Conservation (phyloP, 1,140 invertebrate species). For the Coelopa frigida region DNA sequence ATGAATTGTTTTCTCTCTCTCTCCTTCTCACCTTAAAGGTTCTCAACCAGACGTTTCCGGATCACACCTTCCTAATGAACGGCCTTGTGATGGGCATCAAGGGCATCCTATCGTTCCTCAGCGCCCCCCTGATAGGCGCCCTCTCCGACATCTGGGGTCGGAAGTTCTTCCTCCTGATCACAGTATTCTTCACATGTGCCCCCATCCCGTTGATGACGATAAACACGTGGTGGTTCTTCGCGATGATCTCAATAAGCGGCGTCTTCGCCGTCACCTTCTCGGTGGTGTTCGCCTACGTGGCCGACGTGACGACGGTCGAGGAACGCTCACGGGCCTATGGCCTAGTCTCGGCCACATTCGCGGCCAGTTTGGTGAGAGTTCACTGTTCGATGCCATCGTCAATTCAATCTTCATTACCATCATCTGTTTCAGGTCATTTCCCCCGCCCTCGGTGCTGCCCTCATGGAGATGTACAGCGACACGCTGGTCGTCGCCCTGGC, state of each 20-base stretch:
- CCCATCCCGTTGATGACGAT: slow-evolving; percentile 98
- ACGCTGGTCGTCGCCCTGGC: slow-evolving; percentile 93
- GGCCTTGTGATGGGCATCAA: slow-evolving; percentile 98
- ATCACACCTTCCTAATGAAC: slow-evolving; percentile 99
- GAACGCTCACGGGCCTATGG: slow-evolving; percentile 95
- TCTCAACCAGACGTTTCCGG: slow-evolving; percentile 94
- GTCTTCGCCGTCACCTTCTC: slow-evolving; percentile 98
- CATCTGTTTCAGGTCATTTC: slow-evolving; percentile 60
- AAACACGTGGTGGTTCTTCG: slow-evolving; percentile 99
- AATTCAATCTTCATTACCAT: neutral
- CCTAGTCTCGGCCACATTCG: slow-evolving; percentile 96
- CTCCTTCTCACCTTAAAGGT: slow-evolving; percentile 51
- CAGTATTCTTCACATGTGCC: slow-evolving; percentile 98
- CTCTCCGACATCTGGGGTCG: slow-evolving; percentile 96
- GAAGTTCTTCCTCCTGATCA: slow-evolving; percentile 96
- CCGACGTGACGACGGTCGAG: slow-evolving; percentile 97
- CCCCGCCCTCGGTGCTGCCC: slow-evolving; percentile 90
- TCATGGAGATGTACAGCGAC: slow-evolving; percentile 84
- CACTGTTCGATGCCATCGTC: neutral
- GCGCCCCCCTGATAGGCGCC: slow-evolving; percentile 93
- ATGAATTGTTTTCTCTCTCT: neutral
- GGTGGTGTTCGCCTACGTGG: slow-evolving; percentile 98
- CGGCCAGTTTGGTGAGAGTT: slow-evolving; percentile 79
- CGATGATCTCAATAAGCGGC: slow-evolving; percentile 97
- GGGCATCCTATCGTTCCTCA: slow-evolving; percentile 94